Evolutionary conservation across 2,113 vertebrate species (phyloP), one percentile per base, ranked within the genome.

Genomic region (Pygoscelis antarcticus): DNA sequence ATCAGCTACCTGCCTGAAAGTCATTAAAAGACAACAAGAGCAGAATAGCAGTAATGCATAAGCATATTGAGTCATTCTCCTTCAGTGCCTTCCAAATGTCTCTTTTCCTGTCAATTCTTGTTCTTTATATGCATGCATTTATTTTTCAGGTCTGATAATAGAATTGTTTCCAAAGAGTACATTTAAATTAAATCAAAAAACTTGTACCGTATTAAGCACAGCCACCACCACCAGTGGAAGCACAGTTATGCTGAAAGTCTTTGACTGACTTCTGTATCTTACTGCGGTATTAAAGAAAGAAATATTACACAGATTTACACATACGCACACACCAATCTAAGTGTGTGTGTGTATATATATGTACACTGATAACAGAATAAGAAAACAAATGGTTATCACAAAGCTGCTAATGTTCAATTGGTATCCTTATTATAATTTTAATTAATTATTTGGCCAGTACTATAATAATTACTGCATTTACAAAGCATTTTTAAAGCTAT

Each of bases 1-100:
- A 95, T 94, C 78, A 96, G 79, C 71, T 89, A 87, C 49, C 79
- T 90, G 26, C 84, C 90, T 95, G 46, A 92, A 95, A 96, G 27
- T 79, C 60, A 94, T 96, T 91, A 80, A 75, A 94, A 97, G 93
- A 81, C 38, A 27, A 2, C 0, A 83, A 60, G 71, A 91, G 71
- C 51, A 94, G 62, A 92, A 72, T 23, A 91, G 44, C 44, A 96
- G 32, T 36, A 87, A 94, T 85, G 70, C 42, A 92, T 62, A 82
- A 89, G 87, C 78, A 96, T 95, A 91, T 80, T 57, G 32, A 94
- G 79, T 76, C 16, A 66, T 78, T 91, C 32, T 93, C 54, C 87
- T 96, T 96, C 72, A 89, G 80, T 87, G 72, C 51, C 38, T 95
- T 97, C 87, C 91, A 94, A 89, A 49, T 27, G 13, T 85, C 61